Base-by-base conservation (phyloP, 2,113 vertebrate species). In the Speoplatyrhinus poulsoni region DNA sequence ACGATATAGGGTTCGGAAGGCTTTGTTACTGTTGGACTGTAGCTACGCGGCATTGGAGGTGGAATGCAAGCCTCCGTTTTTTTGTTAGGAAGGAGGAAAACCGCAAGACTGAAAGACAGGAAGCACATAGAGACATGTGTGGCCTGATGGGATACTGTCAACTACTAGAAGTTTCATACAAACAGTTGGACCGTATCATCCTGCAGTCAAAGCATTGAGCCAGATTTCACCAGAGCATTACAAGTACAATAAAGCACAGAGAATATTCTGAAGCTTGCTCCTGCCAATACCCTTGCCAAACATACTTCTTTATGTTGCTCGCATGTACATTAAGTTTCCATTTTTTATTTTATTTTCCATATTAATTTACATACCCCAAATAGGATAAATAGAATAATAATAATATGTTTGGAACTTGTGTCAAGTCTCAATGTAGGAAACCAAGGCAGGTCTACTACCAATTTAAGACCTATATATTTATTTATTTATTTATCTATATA, bases 21-120 rank as follows among this genome's bases (percentile, higher is more conserved):
- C 69, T 79, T 86, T 91, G 83, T 90, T 90, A 82, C 85, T 81
- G 76, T 85, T 86, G 82, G 84, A 90, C 76, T 70, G 47, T 81
- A 81, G 82, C 85, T 82, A 81, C 73, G 70, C 19, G 52, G 76
- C 63, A 79, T 16, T 62, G 65, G 70, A 15, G 64, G 13, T 49
- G 68, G 55, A 78, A 69, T 69, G 59, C 62, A 65, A 75, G 75
- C 72, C 70, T 63, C 53, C 62, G 59, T 77, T 81, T 84, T 46
- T 79, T 75, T 72, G 49, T 69, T 57, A 71, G 26, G 69, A 83
- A 69, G 71, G 54, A 57, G 64, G 70, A 57, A 26, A 72, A 73
- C n/a, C 55, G 69, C 19, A 36, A 54, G 74, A 48, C 10, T 69
- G 56, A 19, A 48, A 33, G 71, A 61, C 60, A 55, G 71, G 67